Evolutionary conservation across 2,888 invertebrate species (phyloP), one percentile per base, ranked within the genome.

Genomic region (Macaria notata): DNA sequence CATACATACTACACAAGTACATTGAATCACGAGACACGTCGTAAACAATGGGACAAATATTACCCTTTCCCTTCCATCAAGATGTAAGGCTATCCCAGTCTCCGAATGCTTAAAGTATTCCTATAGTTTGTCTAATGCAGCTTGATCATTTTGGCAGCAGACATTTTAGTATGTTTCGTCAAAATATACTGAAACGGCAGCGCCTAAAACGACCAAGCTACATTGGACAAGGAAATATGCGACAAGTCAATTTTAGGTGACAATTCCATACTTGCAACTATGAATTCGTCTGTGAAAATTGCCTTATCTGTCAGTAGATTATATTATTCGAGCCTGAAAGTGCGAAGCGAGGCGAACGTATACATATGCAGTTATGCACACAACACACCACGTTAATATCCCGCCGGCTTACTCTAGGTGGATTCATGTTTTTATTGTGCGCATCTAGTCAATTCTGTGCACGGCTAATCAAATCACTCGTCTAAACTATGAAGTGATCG

Each of bases 321-420:
- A 19, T 2, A 19, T 19, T 19, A 19, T 19, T 49, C 31, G 48
- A 61, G 57, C 58, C 59, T 45, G 50, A 36, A 51, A 49, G 60
- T 61, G 84, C 82, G 71, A 89, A 88, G 89, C 88, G 76, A 84
- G 82, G 81, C 82, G 75, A 75, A 86, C 81, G 78, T 68, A 75
- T 55, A 81, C 76, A 81, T 69, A 73, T 73, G 71, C 73, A 75
- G 64, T 66, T 73, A 79, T 78, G 78, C 72, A 81, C 80, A 87
- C 83, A 84, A 81, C 81, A 85, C 80, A 84, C 82, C 83, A 79
- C 73, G 70, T 74, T 73, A 68, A 69, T 74, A 68, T 67, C 73
- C 77, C 72, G 66, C 77, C 72, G 66, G 67, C 70, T 66, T 65
- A 45, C 55, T 68, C 70, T 77, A 72, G 77, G 72, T 68, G 73